Percentiles rank a stretch among this genome's conserved stretches.
These are phyloP conservation scores for Tetragnatha versicolor DNA, from an alignment of 1,140 invertebrate genomes.

Conservation along the genomic window DNA sequence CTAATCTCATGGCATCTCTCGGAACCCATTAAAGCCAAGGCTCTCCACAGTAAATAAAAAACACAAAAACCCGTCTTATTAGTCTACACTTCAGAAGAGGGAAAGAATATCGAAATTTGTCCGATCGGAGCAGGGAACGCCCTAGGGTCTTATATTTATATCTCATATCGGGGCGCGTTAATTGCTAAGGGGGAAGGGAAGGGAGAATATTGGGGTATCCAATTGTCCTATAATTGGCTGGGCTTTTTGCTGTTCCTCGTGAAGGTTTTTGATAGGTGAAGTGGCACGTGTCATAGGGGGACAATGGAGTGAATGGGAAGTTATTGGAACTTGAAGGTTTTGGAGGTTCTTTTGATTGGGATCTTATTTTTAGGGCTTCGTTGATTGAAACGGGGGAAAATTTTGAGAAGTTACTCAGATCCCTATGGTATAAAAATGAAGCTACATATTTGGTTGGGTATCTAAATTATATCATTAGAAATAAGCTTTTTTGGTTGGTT, in stretches of 20 bases:
- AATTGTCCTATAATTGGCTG: constrained; percentile 15
- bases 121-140: constrained; percentile 10
- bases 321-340: too few relatives aligned
- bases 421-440: too few relatives aligned
- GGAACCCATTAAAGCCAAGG: constrained; percentile 6
- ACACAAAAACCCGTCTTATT: constrained; percentile 13
- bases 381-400: too few relatives aligned
- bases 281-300: too few relatives aligned
- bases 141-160: not conserved
- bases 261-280: too few relatives aligned
- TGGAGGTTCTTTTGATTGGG: too few relatives aligned
- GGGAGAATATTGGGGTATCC: constrained; percentile 16
- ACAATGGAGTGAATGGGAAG: too few relatives aligned
- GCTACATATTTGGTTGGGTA: too few relatives aligned
- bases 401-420: too few relatives aligned
- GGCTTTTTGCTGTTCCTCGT: not conserved
- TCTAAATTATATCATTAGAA: too few relatives aligned
- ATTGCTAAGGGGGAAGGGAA: not conserved
- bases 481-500: too few relatives aligned
- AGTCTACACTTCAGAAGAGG: not conserved
- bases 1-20: not conserved
- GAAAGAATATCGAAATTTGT: not conserved
- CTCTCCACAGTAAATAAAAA: constrained; percentile 25
- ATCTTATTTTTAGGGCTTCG: too few relatives aligned
- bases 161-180: constrained; percentile 16